Base-by-base conservation (phyloP, 1,140 invertebrate species). In the Schmidtea mediterranea region DNA sequence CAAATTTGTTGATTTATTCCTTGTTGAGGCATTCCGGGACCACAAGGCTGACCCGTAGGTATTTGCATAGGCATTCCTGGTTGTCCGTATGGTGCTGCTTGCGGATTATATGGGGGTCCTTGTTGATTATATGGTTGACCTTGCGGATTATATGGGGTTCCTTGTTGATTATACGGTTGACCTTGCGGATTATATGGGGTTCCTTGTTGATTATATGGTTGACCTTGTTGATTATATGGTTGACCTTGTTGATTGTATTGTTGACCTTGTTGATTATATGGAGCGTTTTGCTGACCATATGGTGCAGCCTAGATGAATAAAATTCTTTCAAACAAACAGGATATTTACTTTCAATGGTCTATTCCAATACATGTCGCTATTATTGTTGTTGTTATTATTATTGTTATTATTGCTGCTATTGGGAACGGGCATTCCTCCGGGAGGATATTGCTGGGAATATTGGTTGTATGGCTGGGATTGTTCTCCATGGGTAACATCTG, bases 1-100 rank as follows among this genome's bases (percentile, higher is more conserved):
- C 78, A 83, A 18, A 50, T 46, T 18, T 50, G 41, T 39, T 52
- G 46, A 18, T 23, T 23, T 10, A 32, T 32, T 10, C 26, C 26
- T 32, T 32, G 26, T 19, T 19, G 18, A 5, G 40, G 40, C 18
- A 23, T 23, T 19, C 40, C 40, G 3, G 22, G 3, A 19, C 12
- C 10, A 12, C 18, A 23, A 6, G 3, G 40, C 12, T 41, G 40
- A 41, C 18, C 18, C 40, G 12, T 23, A 19, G 40, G 40, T 10
- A 32, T 32, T 32, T 32, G 26, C 26, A 32, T 32, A 5, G 40
- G 18, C 18, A 19, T 19, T 10, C 40, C 40, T 19, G 40, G 10
- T 41, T 41, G 40, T 23, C 18, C 22, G 18, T 19, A 23, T 12
- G 3, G 40, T 12, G 18, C 40, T 5, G 3, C 18, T 41, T 19